These are phyloP conservation scores for Andrena dorsata DNA, from an alignment of 2,888 invertebrate genomes.

Conservation along the genomic window DNA sequence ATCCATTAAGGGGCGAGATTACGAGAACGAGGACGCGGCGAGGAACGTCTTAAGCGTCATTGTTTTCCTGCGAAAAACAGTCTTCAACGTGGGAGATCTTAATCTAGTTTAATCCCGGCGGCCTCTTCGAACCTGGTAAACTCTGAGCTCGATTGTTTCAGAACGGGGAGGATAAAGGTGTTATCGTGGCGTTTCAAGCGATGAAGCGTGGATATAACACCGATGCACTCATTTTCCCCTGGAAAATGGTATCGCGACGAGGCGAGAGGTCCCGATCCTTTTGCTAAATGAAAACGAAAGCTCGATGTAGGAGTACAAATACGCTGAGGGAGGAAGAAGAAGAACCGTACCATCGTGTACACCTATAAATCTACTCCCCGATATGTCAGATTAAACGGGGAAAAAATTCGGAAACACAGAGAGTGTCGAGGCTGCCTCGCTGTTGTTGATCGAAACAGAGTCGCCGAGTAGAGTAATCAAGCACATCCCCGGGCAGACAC, in stretches of 20 bases:
- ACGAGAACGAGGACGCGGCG: slow-evolving; percentile 7
- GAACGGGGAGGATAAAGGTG: not conserved
- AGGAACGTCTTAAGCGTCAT: slow-evolving; percentile 15
- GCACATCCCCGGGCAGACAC: slow-evolving; percentile 30
- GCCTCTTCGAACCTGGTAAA: not conserved
- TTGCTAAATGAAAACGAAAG: too few species aligned
- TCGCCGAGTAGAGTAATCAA: slow-evolving; percentile 45
- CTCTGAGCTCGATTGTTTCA: slow-evolving; percentile 1
- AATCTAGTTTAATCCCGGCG: slow-evolving; percentile 33
- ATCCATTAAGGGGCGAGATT: slow-evolving; percentile 20
- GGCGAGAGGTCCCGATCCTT: not conserved
- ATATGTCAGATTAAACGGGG: too few species aligned
- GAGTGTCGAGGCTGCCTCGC: too few species aligned
- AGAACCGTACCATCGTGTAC: too few species aligned
- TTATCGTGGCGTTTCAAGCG: not conserved
- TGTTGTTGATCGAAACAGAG: slow-evolving; percentile 43
- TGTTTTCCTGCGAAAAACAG: slow-evolving; percentile 24
- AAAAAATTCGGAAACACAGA: too few species aligned
- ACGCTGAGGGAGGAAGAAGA: too few species aligned
- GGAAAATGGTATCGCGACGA: not conserved
- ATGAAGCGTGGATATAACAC: not conserved
- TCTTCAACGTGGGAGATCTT: slow-evolving; percentile 1
- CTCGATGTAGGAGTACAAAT: too few species aligned
- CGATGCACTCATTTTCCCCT: not conserved
- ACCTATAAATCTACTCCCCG: too few species aligned